phyloP scores from a whole-genome alignment of 2,113 vertebrate genomes.

The Ctenodactylus gundi region DNA sequence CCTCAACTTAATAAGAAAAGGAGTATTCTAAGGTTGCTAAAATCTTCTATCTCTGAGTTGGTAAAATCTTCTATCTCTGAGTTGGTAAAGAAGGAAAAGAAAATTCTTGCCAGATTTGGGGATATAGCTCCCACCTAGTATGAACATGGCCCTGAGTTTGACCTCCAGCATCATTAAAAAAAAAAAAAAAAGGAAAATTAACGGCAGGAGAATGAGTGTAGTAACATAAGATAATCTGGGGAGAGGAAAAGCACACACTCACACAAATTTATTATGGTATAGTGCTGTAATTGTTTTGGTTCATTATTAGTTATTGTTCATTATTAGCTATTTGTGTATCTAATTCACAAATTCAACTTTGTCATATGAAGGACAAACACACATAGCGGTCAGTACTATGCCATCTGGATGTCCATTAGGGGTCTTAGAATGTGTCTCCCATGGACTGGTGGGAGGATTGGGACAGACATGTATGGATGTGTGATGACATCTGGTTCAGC shows the following conservation, averaged over 20 bases:
- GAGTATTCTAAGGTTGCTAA: background rate
- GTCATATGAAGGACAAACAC: background rate
- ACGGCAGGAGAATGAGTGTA: background rate
- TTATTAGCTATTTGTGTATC: background rate
- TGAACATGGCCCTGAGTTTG: background rate
- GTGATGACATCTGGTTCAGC: background rate
- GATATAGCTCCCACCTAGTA: background rate
- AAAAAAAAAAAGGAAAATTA: background rate
- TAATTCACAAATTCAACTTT: constrained; percentile 1
- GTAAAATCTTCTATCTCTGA: background rate
- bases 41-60: background rate
- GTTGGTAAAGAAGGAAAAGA: background rate
- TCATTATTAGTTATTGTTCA: background rate
- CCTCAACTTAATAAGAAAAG: background rate
- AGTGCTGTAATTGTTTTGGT: background rate
- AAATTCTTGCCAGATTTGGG: background rate
- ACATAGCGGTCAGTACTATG: background rate
- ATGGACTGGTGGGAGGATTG: background rate
- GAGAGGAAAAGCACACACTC: background rate
- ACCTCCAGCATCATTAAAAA: background rate
- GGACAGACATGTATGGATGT: background rate
- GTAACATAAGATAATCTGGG: background rate
- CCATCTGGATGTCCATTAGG: background rate
- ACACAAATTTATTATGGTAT: background rate
- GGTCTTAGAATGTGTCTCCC: background rate